Evolutionary conservation across 2,888 invertebrate genomes (phyloP), one percentile per base, ranked within the genome.

Genomic region (Geophilus truncorum): DNA sequence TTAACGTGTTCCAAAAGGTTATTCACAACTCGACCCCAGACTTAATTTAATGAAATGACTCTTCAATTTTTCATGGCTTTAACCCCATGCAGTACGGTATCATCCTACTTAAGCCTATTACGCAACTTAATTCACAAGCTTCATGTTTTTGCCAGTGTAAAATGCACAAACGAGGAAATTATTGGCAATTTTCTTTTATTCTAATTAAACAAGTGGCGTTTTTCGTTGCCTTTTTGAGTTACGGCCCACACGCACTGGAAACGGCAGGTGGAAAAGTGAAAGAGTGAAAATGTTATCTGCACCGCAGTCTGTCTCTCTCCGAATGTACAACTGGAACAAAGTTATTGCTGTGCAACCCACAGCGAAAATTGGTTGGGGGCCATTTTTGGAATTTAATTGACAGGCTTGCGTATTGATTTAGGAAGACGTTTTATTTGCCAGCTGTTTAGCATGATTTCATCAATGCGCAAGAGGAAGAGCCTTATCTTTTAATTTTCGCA

Each of bases 371-470:
- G 57, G 57, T 57, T 23, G 57, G 57, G 57, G 57, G 57, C 57
- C 57, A 57, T 57, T 57, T 57, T 57, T 57, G 57, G 57, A 57
- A 57, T 57, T 57, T 57, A 57, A 57, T 57, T 57, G 57, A 57
- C 57, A 57, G 57, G 57, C 18, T 23, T n/a, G 57, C 57, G 15
- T 57, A 57, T 57, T 57, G 57, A 57, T 57, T 57, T 18, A 57
- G 57, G 57, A 57, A 57, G 57, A 57, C 57, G 57, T 57, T 57
- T 57, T 57, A 57, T 57, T 57, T 21, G 57, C 57, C 57, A 57
- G 57, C 57, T 57, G 57, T 57, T 57, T 57, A 57, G 57, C 57
- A 18, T 18, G 57, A 57, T 57, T 57, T 57, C 57, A 57, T 57
- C 57, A 57, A 57, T 57, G 57, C 57, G 18, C 57, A 57, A n/a